Evolutionary conservation across 1,140 invertebrate species (phyloP), one percentile per base, ranked within the genome.

Genomic region (Scaptomyza hsui): DNA sequence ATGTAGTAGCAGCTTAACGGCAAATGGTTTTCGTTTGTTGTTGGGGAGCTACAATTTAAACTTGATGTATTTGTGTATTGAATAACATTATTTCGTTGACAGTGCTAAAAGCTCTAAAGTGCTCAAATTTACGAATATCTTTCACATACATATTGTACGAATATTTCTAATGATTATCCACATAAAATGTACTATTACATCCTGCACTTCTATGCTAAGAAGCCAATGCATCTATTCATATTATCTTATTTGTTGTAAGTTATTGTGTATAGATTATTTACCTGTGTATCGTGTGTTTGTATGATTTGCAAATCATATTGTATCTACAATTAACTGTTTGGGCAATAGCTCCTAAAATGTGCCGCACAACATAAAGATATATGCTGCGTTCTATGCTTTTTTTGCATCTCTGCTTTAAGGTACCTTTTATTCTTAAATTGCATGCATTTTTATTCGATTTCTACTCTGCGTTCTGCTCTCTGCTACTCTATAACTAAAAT

Each of bases 41-140:
- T 29, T 51, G 42, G 32, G 35, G 29, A 32, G 9, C 70, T 63
- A 67, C 57, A 47, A 60, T 68, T 69, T 45, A 53, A 53, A 52
- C 19, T 47, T 57, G 39, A 42, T 26, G 16, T 49, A 51, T 37
- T 21, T 48, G 60, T 72, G 37, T 35, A 37, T 35, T 64, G 57
- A 29, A 86, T 81, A 86, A 88, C 78, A 70, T 88, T 85, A 81
- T 51, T 81, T 86, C 65, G 77, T 86, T 86, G 82, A 81, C 65
- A 19, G 81, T 86, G 81, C 81, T 88, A 75, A 81, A 88, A 86
- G 81, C 81, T 86, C 77, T 88, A 86, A 65, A 88, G 81, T 86
- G 81, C 82, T 63, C 70, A 75, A 88, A 78, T 75, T 77, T 88
- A 85, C 70, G 57, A 76, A 55, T 81, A 81, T 67, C 24, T 56